Percentiles rank a stretch among this genome's conserved stretches.
phyloP scores from a whole-genome alignment of 2,888 invertebrate genomes.

The Ophion ventricosus region DNA sequence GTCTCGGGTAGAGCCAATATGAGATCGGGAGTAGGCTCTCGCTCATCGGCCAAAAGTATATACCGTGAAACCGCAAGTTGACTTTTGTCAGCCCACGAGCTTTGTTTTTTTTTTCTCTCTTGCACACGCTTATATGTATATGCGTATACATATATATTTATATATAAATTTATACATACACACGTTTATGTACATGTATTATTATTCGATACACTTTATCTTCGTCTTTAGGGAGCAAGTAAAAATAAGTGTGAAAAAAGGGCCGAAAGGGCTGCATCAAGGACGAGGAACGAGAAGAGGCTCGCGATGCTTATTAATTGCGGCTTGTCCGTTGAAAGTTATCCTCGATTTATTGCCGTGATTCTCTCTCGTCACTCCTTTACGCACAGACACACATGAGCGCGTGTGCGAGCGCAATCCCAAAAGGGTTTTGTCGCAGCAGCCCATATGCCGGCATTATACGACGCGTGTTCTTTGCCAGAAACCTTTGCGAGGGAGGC shows the following conservation, averaged over 20 bases:
- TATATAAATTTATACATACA: neutral
- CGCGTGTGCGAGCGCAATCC: neutral
- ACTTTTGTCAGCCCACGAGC: constrained; percentile 21
- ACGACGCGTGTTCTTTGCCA: neutral
- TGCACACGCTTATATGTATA: neutral
- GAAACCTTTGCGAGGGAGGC: neutral
- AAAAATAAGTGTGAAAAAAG: constrained; percentile 35
- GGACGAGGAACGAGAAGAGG: constrained; percentile 21
- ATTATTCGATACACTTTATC: constrained; percentile 39
- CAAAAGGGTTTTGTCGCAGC: too few relatives aligned
- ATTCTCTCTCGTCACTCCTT: constrained; percentile 3
- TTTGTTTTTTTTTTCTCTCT: constrained; percentile 5
- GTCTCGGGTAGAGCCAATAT: constrained; percentile 28
- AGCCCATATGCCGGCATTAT: neutral
- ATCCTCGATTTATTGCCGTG: constrained; percentile 51
- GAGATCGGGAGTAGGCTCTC: constrained; percentile 26
- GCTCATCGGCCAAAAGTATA: constrained; percentile 28
- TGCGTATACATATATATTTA: neutral
- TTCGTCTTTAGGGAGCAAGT: constrained; percentile 39
- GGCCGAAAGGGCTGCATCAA: constrained; percentile 32
- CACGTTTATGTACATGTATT: constrained; percentile 6
- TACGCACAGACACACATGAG: neutral
- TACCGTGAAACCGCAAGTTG: constrained; percentile 26
- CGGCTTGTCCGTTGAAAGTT: constrained; percentile 33
- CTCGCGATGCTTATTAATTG: constrained; percentile 59